Base-by-base conservation (phyloP, 2,797 vertebrate species). In the Alcedo quadribrachys region DNA sequence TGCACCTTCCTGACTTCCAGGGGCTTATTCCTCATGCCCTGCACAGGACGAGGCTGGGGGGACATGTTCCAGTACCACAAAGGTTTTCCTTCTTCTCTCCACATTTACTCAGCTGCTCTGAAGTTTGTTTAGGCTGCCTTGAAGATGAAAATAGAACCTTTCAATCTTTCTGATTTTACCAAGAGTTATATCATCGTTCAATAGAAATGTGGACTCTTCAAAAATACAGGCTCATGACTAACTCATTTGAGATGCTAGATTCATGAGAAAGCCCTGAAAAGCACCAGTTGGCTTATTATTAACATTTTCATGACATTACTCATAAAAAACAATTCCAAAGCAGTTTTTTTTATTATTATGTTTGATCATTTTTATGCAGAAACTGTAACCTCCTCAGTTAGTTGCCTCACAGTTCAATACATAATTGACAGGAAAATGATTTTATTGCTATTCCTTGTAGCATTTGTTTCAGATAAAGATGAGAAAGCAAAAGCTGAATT, bases 401-500 rank as follows among this genome's bases (percentile, higher is more conserved):
- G 46, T 42, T 81, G 67, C 63, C 51, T 79, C 40, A 15, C 18
- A 35, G 30, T 48, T 60, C 78, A 55, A 40, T 50, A 21, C 8
- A 4, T 43, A 79, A 88, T 16, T 62, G 55, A 14, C 50, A 78
- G 55, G 25, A 58, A 76, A 63, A 8, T 28, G 16, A 58, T 77
- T 69, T 81, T 89, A 79, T 87, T 81, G 27, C 27, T 20, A 6
- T 55, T 75, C 6, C 42, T 92, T 33, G 6, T 62, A 79, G 7
- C 27, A 62, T 62, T 85, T 73, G 24, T 66, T 94, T 82, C 65
- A 76, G 58, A 62, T 69, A 87, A 93, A 79, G 33, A 55, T 6
- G 19, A 87, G 43, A 12, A 16, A 1, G 7, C 40, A 50, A 74
- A 68, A 19, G 4, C 4, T 3, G 1, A 51, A 68, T 71, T 88